Percentiles rank a stretch among this genome's conserved stretches.
Conservation (phyloP, 2,888 invertebrate genomes). For the Parapristionchus giblindavisi region DNA sequence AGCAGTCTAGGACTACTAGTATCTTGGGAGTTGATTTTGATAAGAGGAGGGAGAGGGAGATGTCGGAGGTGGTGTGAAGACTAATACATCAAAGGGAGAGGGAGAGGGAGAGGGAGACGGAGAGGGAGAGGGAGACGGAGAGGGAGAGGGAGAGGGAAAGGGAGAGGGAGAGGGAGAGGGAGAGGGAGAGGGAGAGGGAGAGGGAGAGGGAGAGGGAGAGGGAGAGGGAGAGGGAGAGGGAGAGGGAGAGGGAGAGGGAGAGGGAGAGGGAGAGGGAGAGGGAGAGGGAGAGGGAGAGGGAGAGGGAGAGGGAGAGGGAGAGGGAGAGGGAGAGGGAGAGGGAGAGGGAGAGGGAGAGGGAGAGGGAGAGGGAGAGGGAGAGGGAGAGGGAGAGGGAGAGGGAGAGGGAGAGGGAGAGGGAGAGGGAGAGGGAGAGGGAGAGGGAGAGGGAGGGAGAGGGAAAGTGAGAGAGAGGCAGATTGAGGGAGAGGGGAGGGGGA, state of each 20-base stretch:
- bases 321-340: background rate
- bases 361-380: background rate
- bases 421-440: background rate
- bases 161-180: background rate
- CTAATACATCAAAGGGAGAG: background rate
- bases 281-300: slow-evolving; percentile 2
- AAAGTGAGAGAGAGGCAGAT: background rate
- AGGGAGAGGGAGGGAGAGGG: background rate
- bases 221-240: background rate
- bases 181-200: background rate
- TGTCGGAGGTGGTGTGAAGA: background rate
- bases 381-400: background rate
- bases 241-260: slow-evolving; percentile 8
- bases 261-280: background rate
- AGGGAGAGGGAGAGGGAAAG: background rate
- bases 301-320: background rate
- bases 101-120: background rate
- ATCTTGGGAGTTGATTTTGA: too few species aligned
- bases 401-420: background rate
- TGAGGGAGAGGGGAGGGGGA: background rate
- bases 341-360: background rate
- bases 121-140: background rate
- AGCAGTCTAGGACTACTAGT: too few species aligned
- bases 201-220: background rate
- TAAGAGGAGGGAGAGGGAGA: background rate